Base-by-base conservation (phyloP, 1,140 invertebrate genomes). In the Olivierus martensii region DNA sequence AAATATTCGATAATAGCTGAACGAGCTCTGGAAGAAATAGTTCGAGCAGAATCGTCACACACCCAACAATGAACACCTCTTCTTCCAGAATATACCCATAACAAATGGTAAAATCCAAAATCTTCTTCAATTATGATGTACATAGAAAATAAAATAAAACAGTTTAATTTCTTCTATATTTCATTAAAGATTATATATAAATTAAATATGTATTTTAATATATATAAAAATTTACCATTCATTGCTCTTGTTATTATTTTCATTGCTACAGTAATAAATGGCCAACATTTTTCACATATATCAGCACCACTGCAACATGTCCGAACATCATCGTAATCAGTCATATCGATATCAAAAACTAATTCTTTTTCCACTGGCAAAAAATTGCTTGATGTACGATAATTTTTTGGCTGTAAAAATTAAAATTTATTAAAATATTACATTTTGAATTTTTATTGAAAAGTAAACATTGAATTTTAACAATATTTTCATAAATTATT, bases 271-370 rank as follows among this genome's bases (percentile, higher is more conserved):
- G 79, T 76, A 86, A 99, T 95, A 63, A 93, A 90, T 62, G 88
- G 90, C 96, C 96, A 99, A 69, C 96, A 99, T 68, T 91, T 94
- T 19, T 57, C 39, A 62, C 94, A 98, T 17, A 98, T 83, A 62
- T 81, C 83, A 10, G 90, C 82, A 39, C 85, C 90, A 46, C 78
- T 79, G 63, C 88, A 92, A 55, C 67, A 64, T 46, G 77, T 86
- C 67, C 95, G 74, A 2, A 99, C 81, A 66, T 95, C 89, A 77
- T 99, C 94, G 73, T 99, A 99, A 73, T 99, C 96, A 46, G 94
- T 97, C 77, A 99, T 87, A 77, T 99, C 95, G 65, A 99, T 99
- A 81, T 99, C 96, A 75, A 99, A 95, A 2, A 99, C 90, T 12
- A 98, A 70, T 74, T 99, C 96, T 68, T 89, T 85, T 64, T 87